A percentile compares a stretch with the other conserved stretches of the same genome.
These are phyloP conservation scores for Grammomys surdaster DNA, from an alignment of 2,113 vertebrate genomes.

Conservation along the genomic window DNA sequence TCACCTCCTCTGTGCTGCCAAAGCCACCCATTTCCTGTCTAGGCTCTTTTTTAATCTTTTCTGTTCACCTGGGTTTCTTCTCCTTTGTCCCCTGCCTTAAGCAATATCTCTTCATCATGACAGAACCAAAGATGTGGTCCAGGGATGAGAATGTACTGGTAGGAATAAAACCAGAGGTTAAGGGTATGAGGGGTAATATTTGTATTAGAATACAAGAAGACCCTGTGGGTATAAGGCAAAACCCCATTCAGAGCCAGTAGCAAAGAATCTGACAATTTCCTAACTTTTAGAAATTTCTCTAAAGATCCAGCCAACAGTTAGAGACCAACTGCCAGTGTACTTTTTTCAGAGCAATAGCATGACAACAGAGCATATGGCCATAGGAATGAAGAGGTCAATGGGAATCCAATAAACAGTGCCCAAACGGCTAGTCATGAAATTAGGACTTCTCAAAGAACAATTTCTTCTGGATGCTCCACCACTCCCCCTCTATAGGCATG, in stretches of 20 bases:
- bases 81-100: neutral
- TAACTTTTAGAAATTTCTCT: neutral
- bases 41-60: neutral
- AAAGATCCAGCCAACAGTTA: neutral
- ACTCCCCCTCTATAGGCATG: rapidly evolving
- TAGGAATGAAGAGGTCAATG: neutral
- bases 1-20: neutral
- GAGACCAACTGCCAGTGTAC: neutral
- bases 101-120: neutral
- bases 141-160: neutral
- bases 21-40: neutral
- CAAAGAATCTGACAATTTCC: neutral
- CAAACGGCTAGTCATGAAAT: neutral
- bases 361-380: neutral
- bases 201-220: neutral
- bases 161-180: neutral
- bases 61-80: neutral
- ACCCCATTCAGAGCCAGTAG: neutral
- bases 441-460: neutral
- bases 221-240: neutral
- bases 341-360: neutral
- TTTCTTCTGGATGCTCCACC: neutral
- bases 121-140: neutral
- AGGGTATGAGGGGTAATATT: neutral
- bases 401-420: neutral